A percentile compares a stretch with the other conserved stretches of the same genome.
These are phyloP conservation scores for Okapia johnstoni DNA, from an alignment of 2,113 vertebrate genomes.

Conservation along the genomic window DNA sequence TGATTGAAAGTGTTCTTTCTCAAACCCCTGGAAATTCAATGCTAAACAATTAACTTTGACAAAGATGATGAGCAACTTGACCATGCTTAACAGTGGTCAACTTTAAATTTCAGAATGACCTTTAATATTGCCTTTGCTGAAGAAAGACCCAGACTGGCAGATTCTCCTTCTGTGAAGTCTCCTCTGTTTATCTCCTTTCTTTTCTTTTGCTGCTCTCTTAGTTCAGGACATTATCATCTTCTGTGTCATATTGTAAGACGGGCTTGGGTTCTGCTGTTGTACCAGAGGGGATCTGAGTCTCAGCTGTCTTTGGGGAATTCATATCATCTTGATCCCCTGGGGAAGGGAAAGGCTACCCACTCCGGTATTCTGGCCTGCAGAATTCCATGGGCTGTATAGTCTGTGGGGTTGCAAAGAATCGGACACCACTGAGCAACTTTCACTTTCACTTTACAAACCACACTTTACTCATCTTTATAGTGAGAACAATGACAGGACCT, in stretches of 20 bases:
- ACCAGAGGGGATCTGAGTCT: neutral
- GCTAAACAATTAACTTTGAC: neutral
- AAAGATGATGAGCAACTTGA: neutral
- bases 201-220: neutral
- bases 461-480: neutral
- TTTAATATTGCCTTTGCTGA: neutral
- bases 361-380: neutral
- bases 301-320: neutral
- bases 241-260: neutral
- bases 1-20: neutral
- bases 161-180: neutral
- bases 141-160: neutral
- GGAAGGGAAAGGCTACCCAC: neutral
- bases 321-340: neutral
- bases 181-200: neutral
- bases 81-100: neutral
- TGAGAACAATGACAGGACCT: neutral
- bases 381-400: neutral
- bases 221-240: neutral
- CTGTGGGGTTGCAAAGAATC: fast-evolving
- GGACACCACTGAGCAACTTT: fast-evolving
- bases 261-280: neutral
- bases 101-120: neutral
- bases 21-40: neutral
- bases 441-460: neutral